Conservation (phyloP, 2,113 vertebrate genomes). For the Hypanus sabinus region DNA sequence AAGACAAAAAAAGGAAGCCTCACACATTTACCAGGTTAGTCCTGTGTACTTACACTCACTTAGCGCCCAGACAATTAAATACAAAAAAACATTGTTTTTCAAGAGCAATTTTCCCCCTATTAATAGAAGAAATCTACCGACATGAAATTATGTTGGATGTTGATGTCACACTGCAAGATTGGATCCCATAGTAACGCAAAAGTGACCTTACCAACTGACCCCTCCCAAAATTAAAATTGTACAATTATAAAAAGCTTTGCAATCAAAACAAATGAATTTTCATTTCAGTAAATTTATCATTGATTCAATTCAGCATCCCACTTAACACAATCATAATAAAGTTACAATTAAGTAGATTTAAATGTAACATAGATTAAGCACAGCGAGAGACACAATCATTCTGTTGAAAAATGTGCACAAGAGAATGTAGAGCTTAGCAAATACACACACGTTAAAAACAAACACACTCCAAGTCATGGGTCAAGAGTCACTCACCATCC, state of each 20-base stretch:
- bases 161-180: background rate
- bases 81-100: no score
- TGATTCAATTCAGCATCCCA: background rate
- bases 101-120: background rate
- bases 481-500: slow-evolving; percentile 10
- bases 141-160: no score
- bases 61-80: no score
- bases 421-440: background rate
- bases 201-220: no score
- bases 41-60: no score
- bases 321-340: background rate
- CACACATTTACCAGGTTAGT: no score
- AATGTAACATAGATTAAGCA: background rate
- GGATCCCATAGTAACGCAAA: background rate
- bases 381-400: background rate
- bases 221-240: background rate
- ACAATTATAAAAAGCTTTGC: background rate
- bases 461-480: background rate
- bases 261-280: background rate
- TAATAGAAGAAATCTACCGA: background rate
- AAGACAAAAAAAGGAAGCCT: no score
- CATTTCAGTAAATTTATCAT: background rate
- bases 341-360: background rate
- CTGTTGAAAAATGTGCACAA: background rate
- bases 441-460: background rate